Conservation (phyloP, 2,113 vertebrate genomes). For the Pseudorhombus dupliciocellatus region DNA sequence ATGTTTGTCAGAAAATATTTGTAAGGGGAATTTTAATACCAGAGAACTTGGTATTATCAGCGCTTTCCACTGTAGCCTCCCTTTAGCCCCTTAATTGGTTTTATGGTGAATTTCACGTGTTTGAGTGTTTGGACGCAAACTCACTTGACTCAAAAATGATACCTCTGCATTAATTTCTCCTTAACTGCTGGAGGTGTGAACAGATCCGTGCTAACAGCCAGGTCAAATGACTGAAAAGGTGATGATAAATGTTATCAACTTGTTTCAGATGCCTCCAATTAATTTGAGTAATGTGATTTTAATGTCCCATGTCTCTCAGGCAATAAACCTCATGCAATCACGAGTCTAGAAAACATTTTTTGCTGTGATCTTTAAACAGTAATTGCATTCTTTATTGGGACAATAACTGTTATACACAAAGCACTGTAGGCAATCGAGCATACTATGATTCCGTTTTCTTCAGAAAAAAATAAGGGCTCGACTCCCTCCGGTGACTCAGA, state of each 20-base stretch:
- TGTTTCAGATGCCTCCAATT: not conserved
- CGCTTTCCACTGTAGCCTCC: too few species aligned
- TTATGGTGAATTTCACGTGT: too few species aligned
- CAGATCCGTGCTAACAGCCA: not conserved
- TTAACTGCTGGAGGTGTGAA: not conserved
- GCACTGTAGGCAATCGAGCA: conserved; percentile 1
- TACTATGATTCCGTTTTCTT: not conserved
- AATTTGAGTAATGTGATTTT: not conserved
- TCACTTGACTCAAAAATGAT: not conserved
- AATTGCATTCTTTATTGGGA: not conserved
- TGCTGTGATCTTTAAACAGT: not conserved
- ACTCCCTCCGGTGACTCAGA: conserved; percentile 21
- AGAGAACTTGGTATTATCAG: too few species aligned
- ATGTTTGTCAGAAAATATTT: too few species aligned
- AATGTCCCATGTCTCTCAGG: not conserved
- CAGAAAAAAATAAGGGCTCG: not conserved
- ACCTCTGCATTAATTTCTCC: not conserved
- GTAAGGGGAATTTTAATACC: too few species aligned
- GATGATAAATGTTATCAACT: not conserved
- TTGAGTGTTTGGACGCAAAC: not conserved
- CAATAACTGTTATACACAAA: not conserved
- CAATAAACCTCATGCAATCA: not conserved
- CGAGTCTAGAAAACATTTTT: not conserved
- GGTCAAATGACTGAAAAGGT: not conserved
- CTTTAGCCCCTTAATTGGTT: too few species aligned